Percentiles rank a stretch among this genome's conserved stretches.
Evolutionary conservation across 2,888 invertebrate genomes (phyloP).

Genomic region (Cosmia trapezina): DNA sequence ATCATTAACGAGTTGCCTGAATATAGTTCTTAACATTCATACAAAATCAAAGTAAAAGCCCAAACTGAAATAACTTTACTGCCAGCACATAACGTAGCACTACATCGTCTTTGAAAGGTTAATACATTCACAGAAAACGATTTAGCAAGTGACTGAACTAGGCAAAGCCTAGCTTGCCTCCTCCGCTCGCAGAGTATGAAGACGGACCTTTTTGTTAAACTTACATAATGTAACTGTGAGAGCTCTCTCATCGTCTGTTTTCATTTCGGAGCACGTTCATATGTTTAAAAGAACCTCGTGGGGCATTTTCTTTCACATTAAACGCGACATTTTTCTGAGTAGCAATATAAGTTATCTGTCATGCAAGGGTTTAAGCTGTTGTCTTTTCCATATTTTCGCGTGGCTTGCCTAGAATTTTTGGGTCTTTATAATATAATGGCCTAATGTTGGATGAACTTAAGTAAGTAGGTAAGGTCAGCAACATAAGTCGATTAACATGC

Average conservation of each 20-base stretch:
- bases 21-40: conserved; percentile 1
- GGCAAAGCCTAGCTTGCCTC: conserved; percentile 13
- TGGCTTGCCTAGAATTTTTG: background rate
- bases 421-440: background rate
- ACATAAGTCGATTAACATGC: too few relatives aligned
- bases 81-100: background rate
- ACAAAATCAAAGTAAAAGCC: background rate
- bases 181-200: conserved; percentile 29
- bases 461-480: too few relatives aligned
- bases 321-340: conserved; percentile 37
- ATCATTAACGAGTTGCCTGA: conserved; percentile 1
- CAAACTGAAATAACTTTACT: background rate
- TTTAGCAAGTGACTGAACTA: conserved; percentile 34
- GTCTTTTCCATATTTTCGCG: conserved; percentile 5
- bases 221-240: conserved; percentile 60
- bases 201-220: conserved; percentile 55
- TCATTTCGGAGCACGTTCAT: conserved; percentile 71
- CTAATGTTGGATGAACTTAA: too few relatives aligned
- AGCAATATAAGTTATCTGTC: conserved; percentile 43
- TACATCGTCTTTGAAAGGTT: background rate
- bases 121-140: conserved; percentile 17
- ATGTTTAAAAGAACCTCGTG: conserved; percentile 61
- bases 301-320: conserved; percentile 46
- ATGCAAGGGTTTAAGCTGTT: conserved; percentile 39
- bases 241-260: conserved; percentile 62